Percentiles rank a stretch among this genome's conserved stretches.
These are phyloP conservation scores for Aplysia californica DNA, from an alignment of 1,140 invertebrate genomes.

Conservation along the genomic window DNA sequence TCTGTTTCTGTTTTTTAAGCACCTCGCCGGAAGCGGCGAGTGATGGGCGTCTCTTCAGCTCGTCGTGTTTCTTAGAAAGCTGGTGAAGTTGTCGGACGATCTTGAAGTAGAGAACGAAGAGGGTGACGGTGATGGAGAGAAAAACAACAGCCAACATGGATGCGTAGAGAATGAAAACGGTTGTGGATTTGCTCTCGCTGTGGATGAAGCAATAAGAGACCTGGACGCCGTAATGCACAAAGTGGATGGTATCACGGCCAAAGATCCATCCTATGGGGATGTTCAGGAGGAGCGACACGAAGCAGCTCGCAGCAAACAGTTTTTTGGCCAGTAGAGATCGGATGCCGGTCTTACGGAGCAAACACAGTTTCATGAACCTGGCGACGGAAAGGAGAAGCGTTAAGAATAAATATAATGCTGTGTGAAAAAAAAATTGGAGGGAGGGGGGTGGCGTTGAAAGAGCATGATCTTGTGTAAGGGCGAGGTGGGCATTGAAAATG, in stretches of 20 bases:
- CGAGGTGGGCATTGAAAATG: no score
- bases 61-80: conserved; percentile 21
- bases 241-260: conserved; percentile 12
- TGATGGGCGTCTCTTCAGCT: conserved; percentile 30
- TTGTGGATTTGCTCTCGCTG: conserved; percentile 4
- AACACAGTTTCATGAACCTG: conserved; percentile 23
- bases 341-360: conserved; percentile 15
- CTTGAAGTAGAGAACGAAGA: conserved; percentile 27
- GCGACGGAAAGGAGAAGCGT: no score
- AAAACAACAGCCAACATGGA: conserved; percentile 24
- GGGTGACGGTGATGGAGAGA: not conserved
- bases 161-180: conserved; percentile 16
- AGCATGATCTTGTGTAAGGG: no score
- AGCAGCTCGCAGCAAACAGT: conserved; percentile 16
- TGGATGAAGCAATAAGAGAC: conserved; percentile 29
- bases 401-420: no score
- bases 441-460: not conserved
- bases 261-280: conserved; percentile 30
- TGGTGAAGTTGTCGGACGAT: conserved; percentile 16
- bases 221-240: not conserved
- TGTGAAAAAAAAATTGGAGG: no score
- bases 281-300: conserved; percentile 1
- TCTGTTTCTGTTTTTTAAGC: conserved; percentile 17
- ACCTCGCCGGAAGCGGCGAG: conserved; percentile 1
- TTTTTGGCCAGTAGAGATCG: conserved; percentile 2